Evolutionary conservation across 1,140 invertebrate species (phyloP).

Genomic region (Chrysomallon squamiferum): DNA sequence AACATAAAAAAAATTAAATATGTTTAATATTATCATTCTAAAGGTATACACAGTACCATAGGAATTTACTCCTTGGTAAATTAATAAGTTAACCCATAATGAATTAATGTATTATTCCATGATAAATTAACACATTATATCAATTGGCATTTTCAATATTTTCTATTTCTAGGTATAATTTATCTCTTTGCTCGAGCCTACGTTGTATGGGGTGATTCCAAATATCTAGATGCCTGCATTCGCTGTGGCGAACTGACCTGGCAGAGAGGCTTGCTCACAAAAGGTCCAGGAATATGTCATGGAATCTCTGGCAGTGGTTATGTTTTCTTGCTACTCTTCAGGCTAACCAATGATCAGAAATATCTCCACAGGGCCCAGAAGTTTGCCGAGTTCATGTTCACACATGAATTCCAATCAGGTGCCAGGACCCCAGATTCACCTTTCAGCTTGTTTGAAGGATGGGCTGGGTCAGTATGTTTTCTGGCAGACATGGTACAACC

Average conservation of each 20-base stretch:
- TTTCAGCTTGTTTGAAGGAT: slow-evolving; percentile 84
- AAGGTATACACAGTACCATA: too few species aligned
- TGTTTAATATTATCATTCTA: too few species aligned
- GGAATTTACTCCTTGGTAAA: too few species aligned
- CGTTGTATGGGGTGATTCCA: slow-evolving; percentile 75
- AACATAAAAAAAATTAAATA: too few species aligned
- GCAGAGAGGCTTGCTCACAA: slow-evolving; percentile 79
- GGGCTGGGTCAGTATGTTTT: slow-evolving; percentile 84
- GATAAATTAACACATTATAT: too few species aligned
- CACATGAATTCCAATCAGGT: slow-evolving; percentile 70
- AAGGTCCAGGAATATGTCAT: slow-evolving; percentile 81
- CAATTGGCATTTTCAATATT: too few species aligned
- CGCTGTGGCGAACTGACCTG: slow-evolving; percentile 79
- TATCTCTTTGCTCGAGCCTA: slow-evolving; percentile 85
- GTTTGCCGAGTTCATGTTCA: slow-evolving; percentile 80
- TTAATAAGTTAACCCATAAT: too few species aligned
- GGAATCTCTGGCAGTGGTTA: slow-evolving; percentile 86
- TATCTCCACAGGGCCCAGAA: slow-evolving; percentile 77
- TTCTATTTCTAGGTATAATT: slow-evolving; percentile 69
- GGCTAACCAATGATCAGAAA: slow-evolving; percentile 75
- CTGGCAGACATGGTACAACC: slow-evolving; percentile 79
- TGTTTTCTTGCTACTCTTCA: slow-evolving; percentile 80
- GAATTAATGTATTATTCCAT: too few species aligned
- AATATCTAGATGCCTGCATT: slow-evolving; percentile 75
- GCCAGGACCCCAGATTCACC: slow-evolving; percentile 82